phyloP scores from a whole-genome alignment of 2,113 vertebrate genomes.

The Oncorhynchus keta region DNA sequence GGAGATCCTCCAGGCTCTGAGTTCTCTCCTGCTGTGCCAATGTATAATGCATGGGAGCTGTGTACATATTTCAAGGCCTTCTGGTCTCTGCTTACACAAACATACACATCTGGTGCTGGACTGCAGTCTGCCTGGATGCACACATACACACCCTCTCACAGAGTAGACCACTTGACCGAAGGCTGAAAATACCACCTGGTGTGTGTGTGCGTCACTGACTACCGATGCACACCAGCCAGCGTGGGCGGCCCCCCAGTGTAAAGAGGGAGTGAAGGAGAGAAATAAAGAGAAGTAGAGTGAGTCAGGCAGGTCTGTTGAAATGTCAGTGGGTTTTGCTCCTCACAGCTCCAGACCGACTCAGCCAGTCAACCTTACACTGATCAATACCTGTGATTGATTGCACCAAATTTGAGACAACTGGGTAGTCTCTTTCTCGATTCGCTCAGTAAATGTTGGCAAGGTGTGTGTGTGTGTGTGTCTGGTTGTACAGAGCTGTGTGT shows the following conservation, averaged over 20 bases:
- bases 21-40: conserved; percentile 67
- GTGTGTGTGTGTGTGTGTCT: conserved; percentile 9
- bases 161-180: not conserved
- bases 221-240: too few relatives aligned
- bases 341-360: not conserved
- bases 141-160: conserved; percentile 18
- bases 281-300: too few relatives aligned
- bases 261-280: conserved; percentile 12
- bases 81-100: conserved; percentile 38
- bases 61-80: conserved; percentile 73
- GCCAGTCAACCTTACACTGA: conserved; percentile 4
- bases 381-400: conserved; percentile 24
- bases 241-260: conserved; percentile 17
- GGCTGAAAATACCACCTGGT: conserved; percentile 11
- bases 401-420: not conserved
- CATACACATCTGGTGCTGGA: conserved; percentile 4
- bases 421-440: not conserved
- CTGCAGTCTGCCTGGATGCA: conserved; percentile 8
- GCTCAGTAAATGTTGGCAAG: not conserved
- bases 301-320: conserved; percentile 23
- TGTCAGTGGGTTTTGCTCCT: not conserved
- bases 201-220: not conserved
- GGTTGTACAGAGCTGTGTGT: not conserved
- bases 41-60: conserved; percentile 72
- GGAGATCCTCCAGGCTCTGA: conserved; percentile 61